Percentiles rank a stretch among this genome's conserved stretches.
Evolutionary conservation across 1,140 invertebrate species (phyloP).

Genomic region (Ips typographus): DNA sequence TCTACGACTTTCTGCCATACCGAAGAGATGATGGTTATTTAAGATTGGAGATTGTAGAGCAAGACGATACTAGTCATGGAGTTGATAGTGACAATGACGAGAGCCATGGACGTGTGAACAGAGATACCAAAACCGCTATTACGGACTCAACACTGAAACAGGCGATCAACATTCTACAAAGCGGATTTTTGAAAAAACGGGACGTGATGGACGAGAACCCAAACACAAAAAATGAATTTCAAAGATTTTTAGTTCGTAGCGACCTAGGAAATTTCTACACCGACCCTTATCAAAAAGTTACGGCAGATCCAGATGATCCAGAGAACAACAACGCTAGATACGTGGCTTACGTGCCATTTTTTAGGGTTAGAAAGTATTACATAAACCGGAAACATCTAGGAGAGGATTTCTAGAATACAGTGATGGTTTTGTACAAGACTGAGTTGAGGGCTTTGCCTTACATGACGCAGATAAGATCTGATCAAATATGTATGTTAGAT

Average conservation of each 20-base stretch:
- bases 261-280: conserved; percentile 24
- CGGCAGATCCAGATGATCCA: conserved; percentile 22
- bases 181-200: conserved; percentile 7
- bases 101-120: background rate
- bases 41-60: conserved; percentile 21
- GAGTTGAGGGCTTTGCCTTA: too few relatives aligned
- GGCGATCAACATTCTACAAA: conserved; percentile 10
- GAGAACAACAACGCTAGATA: conserved; percentile 26
- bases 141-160: conserved; percentile 7
- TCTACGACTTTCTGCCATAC: conserved; percentile 27
- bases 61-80: conserved; percentile 1
- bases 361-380: conserved; percentile 31
- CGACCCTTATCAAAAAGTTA: background rate
- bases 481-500: too few relatives aligned
- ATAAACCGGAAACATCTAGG: conserved; percentile 10
- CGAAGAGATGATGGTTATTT: conserved; percentile 8
- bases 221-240: background rate
- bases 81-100: background rate
- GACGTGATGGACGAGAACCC: conserved; percentile 1
- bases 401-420: background rate
- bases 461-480: too few relatives aligned
- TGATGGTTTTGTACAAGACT: too few relatives aligned
- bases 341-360: conserved; percentile 32
- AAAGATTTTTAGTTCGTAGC: background rate
- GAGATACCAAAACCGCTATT: conserved; percentile 10